Evolutionary conservation across 2,888 invertebrate genomes (phyloP), one percentile per base, ranked within the genome.

Genomic region (Esperia sulphurella): DNA sequence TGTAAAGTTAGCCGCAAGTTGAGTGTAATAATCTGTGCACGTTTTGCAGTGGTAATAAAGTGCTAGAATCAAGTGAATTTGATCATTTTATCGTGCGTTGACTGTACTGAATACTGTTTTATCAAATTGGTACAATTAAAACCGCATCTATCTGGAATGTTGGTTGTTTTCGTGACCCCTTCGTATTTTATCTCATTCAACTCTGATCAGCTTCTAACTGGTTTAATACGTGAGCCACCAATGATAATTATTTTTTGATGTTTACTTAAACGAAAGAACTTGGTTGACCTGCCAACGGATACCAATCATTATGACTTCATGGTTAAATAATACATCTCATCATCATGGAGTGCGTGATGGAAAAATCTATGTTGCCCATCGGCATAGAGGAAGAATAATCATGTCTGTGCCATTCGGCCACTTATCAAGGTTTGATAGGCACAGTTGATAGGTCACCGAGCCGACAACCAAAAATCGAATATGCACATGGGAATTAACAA

Each of bases 101-200:
- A 33, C 8, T 33, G 13, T 29, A 10, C 7, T 38, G 14, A 10
- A 10, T 14, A 35, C 21, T 2, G 8, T 12, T 12, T 29, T 14
- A 39, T 7, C 41, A n/a, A 14, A 14, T 41, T 21, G 14, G 33
- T 14, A 33, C 46, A 46, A 40, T 21, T 41, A 13, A 37, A 47
- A 30, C 47, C 28, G 39, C 43, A 38, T 31, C n/a, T 21, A 43
- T 12, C 47, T 6, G n/a, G 47, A 47, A 12, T 9, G 6, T n/a
- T 12, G 35, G 9, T 28, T 47, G 43, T 47, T 47, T 43, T 43
- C 42, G 37, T 47, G 47, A 43, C 47, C 47, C 43, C n/a, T 30
- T 38, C 37, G 37, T 37, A n/a, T 33, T 38, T 37, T 47, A 47
- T 47, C 47, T 30, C 8, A 6, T 1, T 14, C 43, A 31, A 21